Conservation (phyloP, 2,888 invertebrate species). For the Serrognathus titanus region DNA sequence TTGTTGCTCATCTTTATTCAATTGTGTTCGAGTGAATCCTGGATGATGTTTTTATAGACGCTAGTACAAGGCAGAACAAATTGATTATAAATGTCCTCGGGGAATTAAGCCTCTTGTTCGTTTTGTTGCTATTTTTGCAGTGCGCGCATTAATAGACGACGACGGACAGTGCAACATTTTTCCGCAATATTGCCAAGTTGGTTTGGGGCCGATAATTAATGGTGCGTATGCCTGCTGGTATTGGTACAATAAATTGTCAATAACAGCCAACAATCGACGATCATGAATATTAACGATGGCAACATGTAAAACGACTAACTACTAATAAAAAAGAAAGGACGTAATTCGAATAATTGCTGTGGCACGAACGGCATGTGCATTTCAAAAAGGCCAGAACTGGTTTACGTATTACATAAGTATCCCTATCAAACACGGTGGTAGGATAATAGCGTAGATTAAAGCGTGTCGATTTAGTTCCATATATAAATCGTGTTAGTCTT, state of each 20-base stretch:
- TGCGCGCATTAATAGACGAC: neutral
- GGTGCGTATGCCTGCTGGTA: neutral
- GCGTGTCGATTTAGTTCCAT: conserved; percentile 41
- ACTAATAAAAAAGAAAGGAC: neutral
- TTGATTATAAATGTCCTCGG: conserved; percentile 23
- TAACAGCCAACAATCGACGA: conserved; percentile 13
- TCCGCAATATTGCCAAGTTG: neutral
- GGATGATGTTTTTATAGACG: neutral
- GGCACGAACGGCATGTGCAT: neutral
- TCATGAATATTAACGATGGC: conserved; percentile 1
- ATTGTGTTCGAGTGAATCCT: neutral
- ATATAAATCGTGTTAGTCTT: conserved; percentile 32
- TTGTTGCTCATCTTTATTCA: too few relatives aligned
- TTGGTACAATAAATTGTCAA: neutral
- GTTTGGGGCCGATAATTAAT: neutral
- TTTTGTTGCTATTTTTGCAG: conserved; percentile 3
- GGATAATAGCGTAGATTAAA: conserved; percentile 37
- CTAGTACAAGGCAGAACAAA: conserved; percentile 20
- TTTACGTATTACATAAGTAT: conserved; percentile 32
- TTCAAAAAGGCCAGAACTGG: conserved; percentile 33
- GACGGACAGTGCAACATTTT: neutral
- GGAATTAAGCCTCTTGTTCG: conserved; percentile 1
- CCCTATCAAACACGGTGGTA: conserved; percentile 28
- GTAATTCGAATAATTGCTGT: neutral
- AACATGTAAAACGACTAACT: neutral